Percentiles rank a stretch among this genome's conserved stretches.
Conservation (phyloP, 1,140 invertebrate species). For the Drosophila sp. region DNA sequence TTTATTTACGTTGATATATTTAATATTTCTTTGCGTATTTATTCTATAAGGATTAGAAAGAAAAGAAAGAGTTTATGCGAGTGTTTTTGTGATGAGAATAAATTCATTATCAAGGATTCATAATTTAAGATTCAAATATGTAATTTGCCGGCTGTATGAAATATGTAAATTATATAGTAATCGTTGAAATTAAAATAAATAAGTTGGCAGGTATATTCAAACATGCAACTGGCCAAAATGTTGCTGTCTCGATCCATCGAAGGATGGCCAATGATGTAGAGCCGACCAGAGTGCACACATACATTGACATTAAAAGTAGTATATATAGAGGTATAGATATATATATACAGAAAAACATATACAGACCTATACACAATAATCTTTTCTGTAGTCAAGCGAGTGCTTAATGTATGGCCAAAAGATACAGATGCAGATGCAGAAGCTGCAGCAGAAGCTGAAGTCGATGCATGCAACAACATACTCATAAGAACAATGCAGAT, state of each 20-base stretch:
- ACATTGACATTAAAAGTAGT: not conserved
- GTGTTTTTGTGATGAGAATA: too few relatives aligned
- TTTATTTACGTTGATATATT: too few relatives aligned
- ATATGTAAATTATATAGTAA: too few relatives aligned
- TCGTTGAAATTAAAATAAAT: too few relatives aligned
- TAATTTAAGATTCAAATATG: too few relatives aligned
- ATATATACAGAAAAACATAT: slow-evolving; percentile 23
- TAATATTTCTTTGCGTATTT: too few relatives aligned
- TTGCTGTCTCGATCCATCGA: slow-evolving; percentile 15
- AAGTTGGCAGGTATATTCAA: too few relatives aligned
- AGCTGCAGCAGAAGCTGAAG: slow-evolving; percentile 17
- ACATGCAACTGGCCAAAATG: not conserved
- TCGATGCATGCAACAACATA: slow-evolving; percentile 52
- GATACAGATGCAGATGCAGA: slow-evolving; percentile 27
- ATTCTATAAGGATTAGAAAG: too few relatives aligned
- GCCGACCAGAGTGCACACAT: slow-evolving; percentile 34
- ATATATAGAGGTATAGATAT: too few relatives aligned
- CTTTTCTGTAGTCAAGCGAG: slow-evolving; percentile 47
- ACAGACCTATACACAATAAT: slow-evolving; percentile 34
- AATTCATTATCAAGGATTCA: too few relatives aligned
- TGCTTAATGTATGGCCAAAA: slow-evolving; percentile 51
- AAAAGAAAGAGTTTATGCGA: too few relatives aligned
- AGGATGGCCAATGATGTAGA: slow-evolving; percentile 65
- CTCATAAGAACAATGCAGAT: slow-evolving; percentile 28
- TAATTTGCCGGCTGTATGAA: too few relatives aligned